phyloP scores from a whole-genome alignment of 2,797 vertebrate genomes.

The Periparus ater region DNA sequence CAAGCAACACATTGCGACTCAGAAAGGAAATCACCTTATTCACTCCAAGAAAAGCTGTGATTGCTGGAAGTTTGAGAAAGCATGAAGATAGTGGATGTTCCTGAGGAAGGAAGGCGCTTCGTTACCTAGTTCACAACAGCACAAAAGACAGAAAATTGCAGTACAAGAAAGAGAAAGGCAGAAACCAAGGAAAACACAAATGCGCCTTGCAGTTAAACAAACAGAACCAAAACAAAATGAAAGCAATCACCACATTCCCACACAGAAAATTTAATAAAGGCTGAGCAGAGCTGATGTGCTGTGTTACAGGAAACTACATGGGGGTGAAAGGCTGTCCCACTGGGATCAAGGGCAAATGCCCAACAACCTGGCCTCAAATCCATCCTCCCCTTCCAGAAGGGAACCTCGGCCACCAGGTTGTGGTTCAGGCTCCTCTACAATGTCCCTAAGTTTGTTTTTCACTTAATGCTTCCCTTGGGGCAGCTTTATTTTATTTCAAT shows the following conservation, averaged over 20 bases:
- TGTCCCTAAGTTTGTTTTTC: background rate
- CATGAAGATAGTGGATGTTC: constrained; percentile 99
- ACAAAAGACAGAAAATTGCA: constrained; percentile 78
- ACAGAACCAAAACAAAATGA: background rate
- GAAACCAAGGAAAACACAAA: constrained; percentile 72
- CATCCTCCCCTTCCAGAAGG: background rate
- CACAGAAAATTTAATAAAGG: constrained; percentile 59
- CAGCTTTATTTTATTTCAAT: background rate
- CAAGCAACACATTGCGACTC: constrained; percentile 68
- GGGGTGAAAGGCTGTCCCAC: background rate
- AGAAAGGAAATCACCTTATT: constrained; percentile 94
- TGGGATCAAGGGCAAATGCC: background rate
- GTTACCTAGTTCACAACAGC: constrained; percentile 88
- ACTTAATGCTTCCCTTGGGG: background rate
- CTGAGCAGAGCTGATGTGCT: background rate
- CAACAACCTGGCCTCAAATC: background rate
- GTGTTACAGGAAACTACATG: background rate
- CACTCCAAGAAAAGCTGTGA: constrained; percentile 99
- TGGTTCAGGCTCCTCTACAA: background rate
- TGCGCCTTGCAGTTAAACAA: constrained; percentile 44
- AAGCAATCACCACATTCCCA: constrained; percentile 27
- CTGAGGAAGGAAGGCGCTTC: constrained; percentile 96
- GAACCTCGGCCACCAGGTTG: background rate
- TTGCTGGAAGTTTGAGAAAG: constrained; percentile 99
- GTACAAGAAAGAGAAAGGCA: constrained; percentile 74